Conservation (phyloP, 2,888 invertebrate species). For the Ophioninae sp. region DNA sequence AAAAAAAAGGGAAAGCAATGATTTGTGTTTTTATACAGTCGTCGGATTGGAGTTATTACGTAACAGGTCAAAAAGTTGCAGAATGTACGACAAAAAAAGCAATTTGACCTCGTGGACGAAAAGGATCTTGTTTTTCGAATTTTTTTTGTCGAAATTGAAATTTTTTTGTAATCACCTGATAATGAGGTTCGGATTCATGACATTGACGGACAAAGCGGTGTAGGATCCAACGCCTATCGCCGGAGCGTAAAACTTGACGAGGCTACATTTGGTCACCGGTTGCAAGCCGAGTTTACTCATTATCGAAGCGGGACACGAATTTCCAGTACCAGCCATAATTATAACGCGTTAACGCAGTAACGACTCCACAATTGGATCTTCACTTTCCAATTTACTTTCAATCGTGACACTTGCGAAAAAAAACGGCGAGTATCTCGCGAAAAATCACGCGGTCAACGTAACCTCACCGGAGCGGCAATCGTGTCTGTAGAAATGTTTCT, state of each 20-base stretch:
- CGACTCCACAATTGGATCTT: not conserved
- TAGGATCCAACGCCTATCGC: conserved; percentile 89
- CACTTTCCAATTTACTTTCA: not conserved
- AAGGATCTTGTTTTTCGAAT: not conserved
- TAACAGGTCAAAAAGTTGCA: conserved; percentile 36
- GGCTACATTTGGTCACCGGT: conserved; percentile 87
- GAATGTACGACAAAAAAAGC: not conserved
- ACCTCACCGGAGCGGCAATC: conserved; percentile 15
- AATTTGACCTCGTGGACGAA: conserved; percentile 10
- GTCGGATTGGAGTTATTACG: conserved; percentile 41
- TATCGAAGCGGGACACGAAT: conserved; percentile 66
- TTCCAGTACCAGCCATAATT: conserved; percentile 71
- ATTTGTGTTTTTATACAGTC: not conserved
- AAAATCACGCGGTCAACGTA: conserved; percentile 21
- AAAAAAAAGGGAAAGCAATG: not conserved
- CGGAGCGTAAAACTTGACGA: conserved; percentile 89
- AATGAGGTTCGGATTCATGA: conserved; percentile 91
- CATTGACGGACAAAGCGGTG: conserved; percentile 90
- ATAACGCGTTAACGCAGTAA: not conserved
- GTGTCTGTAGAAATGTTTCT: conserved; percentile 25
- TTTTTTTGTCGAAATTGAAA: conserved; percentile 2
- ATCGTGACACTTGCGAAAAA: not conserved
- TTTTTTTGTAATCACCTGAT: conserved; percentile 83
- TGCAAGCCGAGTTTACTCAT: conserved; percentile 81
- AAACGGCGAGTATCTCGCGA: conserved; percentile 1